phyloP scores from a whole-genome alignment of 2,797 vertebrate species.

The Harpagifer antarcticus region DNA sequence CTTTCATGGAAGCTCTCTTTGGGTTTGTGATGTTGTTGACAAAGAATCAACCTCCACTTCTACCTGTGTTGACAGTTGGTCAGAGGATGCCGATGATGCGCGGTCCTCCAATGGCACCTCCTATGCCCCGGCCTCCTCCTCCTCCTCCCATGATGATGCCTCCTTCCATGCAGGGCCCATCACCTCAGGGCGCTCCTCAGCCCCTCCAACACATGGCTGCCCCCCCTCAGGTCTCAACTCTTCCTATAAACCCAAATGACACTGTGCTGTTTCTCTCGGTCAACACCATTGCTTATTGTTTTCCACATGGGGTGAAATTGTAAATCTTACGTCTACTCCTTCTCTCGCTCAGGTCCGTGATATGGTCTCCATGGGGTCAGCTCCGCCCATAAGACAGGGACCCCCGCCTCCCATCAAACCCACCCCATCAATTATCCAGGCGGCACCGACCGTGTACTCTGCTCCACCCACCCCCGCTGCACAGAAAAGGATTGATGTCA shows the following conservation, averaged over 20 bases:
- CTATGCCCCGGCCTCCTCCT: conserved; percentile 89
- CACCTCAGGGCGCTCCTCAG: conserved; percentile 74
- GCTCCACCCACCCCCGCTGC: conserved; percentile 76
- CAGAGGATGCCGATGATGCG: conserved; percentile 88
- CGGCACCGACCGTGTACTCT: conserved; percentile 88
- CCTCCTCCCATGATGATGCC: conserved; percentile 92
- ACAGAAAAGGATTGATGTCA: conserved; percentile 78
- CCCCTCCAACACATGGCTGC: conserved; percentile 71
- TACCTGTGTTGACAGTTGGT: conserved; percentile 72
- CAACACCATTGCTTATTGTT: not conserved
- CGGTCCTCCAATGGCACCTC: conserved; percentile 89
- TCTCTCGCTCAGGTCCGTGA: conserved; percentile 72
- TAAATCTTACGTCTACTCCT: not conserved
- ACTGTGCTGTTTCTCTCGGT: not conserved
- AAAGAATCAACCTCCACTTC: not conserved
- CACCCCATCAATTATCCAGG: conserved; percentile 87
- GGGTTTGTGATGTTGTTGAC: not conserved
- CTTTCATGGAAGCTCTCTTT: not conserved
- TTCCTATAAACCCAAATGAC: no score
- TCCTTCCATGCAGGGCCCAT: conserved; percentile 83
- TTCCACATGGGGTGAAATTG: not conserved
- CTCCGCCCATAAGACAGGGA: conserved; percentile 67
- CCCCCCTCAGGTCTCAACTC: conserved; percentile 63
- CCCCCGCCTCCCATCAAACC: conserved; percentile 76
- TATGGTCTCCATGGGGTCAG: conserved; percentile 76